Base-by-base conservation (phyloP, 35 echinoderm and acorn worm species). In the Diadema setosum region DNA sequence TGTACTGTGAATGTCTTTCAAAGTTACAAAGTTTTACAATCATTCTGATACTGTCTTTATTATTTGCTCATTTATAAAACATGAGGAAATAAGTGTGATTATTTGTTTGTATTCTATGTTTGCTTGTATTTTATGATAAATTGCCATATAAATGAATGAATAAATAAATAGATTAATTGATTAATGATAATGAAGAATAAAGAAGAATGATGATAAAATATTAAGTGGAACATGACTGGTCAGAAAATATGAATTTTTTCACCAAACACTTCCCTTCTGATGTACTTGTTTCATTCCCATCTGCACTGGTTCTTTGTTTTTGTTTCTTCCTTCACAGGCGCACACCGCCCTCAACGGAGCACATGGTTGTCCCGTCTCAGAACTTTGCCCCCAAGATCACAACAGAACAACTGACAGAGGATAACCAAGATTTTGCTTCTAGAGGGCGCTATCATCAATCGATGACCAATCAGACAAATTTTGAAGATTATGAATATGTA, bases 361-460 rank as follows among this genome's bases (percentile, higher is more conserved):
- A 94, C 39, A 92, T 99, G 96, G 86, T 99, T 3, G 85, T 94
- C 24, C 88, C 58, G 30, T 90, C 87, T 0, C 93, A 89, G 48
- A 89, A 85, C 49, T 87, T 94, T 15, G 42, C 69, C 17, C 96
- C 96, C 42, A 90, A 92, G 34, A 85, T 84, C 75, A 95, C 86
- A n/a, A 99, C 96, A 0, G 96, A 99, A 44, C 96, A 99, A 52
- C 90, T 99, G 2, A 99, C 96, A 2, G 96, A 99, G 70, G 96
- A 99, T 83, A 94, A 94, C 39, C 82, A 94, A 30, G 96, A 99
- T 43, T 99, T 94, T 45, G 88, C 96, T 48, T 85, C 84, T 17
- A 94, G 96, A 87, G 96, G 92, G 86, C 96, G 92, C 86, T 99
- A 99, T 90, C 96, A 99, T 31, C 96, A 99, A 58, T 88, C 96